Evolutionary conservation across 2,113 vertebrate species (phyloP), one percentile per base, ranked within the genome.

Genomic region (Cromileptes altivelis): DNA sequence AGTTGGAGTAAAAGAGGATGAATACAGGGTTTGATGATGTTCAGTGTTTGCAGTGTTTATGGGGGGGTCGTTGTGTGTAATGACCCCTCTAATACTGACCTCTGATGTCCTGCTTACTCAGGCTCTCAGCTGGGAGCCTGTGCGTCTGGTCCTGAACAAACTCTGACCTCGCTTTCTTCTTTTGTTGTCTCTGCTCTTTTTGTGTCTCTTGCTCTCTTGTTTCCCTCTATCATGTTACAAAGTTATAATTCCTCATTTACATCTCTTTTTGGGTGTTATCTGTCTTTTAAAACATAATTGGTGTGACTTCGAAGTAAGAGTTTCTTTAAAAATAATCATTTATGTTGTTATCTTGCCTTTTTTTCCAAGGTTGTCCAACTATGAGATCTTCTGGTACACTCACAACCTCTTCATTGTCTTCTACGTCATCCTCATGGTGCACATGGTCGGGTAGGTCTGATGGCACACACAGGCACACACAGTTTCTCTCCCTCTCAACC

Each of bases 361-460:
- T 61, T 82, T 88, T 23, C 95, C 9, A 42, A 99, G 98, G 91
- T 90, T 97, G 84, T 97, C 96, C 85, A 97, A 96, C 87, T 99
- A 98, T 94, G 97, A 99, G 92, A 97, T 99, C 92, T 99, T 99
- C 95, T 99, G 98, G 97, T 99, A 99, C 80, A 99, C 98, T 50
- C 98, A 99, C 94, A 99, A 98, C 92, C 97, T 99, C 91, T 99
- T 98, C 94, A 97, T 99, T 81, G 88, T 98, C 81, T 99, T 99
- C 96, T 99, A 99, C 92, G 85, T 98, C 88, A 94, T 99, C 85
- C 96, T 99, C 72, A 95, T 99, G 93, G 86, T 98, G 74, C 98
- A 99, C 88, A 97, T 97, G 89, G 95, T 96, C 45, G 97, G 98
- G 98, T 99, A 97, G 92, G 97, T 93, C 11, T 3, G 8, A 11